A percentile compares a stretch with the other conserved stretches of the same genome.
Evolutionary conservation across 2,113 vertebrate species (phyloP).

Genomic region (Onychorhynchus coronatus): DNA sequence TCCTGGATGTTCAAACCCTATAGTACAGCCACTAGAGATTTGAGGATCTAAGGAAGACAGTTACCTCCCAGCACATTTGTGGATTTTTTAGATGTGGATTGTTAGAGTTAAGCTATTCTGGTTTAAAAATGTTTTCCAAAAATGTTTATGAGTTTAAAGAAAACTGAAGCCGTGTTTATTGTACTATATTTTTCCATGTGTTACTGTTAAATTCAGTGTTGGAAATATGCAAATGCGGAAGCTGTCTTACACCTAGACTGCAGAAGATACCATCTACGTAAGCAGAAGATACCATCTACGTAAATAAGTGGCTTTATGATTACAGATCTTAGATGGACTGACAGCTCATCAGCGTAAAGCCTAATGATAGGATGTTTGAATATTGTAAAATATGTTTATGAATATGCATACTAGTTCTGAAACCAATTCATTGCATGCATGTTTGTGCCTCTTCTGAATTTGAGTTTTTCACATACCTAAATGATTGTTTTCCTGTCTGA

Average conservation of each 20-base stretch:
- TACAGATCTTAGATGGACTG: not conserved
- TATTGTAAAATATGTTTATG: not conserved
- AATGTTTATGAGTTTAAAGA: not conserved
- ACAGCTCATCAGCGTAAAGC: not conserved
- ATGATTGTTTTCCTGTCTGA: slow-evolving; percentile 15
- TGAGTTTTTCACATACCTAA: not conserved
- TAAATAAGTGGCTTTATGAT: not conserved
- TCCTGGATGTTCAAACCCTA: not conserved
- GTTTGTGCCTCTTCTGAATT: not conserved
- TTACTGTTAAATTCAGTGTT: not conserved
- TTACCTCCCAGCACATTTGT: not conserved
- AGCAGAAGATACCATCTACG: not conserved
- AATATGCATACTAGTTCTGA: slow-evolving; percentile 25
- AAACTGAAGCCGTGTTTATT: not conserved
- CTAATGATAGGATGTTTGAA: not conserved
- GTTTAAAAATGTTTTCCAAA: not conserved
- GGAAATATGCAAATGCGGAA: not conserved
- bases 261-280: not conserved
- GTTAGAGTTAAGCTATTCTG: not conserved
- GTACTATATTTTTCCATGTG: not conserved
- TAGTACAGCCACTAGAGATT: not conserved
- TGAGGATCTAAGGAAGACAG: not conserved
- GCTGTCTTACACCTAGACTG: not conserved
- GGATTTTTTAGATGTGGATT: not conserved
- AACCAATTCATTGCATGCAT: not conserved